Evolutionary conservation across 2,888 invertebrate genomes (phyloP).

Genomic region (Agrenia bidenticulata): DNA sequence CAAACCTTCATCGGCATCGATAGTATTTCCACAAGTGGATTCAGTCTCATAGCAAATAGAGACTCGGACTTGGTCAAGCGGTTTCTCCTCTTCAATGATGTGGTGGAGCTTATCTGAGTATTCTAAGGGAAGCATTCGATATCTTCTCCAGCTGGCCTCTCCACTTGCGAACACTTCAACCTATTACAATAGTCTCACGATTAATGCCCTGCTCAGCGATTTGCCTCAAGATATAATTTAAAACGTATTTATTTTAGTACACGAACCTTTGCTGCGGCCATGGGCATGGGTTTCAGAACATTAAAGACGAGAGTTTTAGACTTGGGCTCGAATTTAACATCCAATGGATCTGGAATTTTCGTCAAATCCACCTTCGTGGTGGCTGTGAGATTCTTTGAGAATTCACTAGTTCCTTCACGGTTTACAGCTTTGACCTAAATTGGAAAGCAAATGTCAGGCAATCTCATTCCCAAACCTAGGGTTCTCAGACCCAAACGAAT

Average conservation of each 20-base stretch:
- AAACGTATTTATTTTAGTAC: neutral
- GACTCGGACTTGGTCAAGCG: slow-evolving; percentile 64
- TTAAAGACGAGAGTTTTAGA: slow-evolving; percentile 75
- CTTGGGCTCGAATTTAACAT: slow-evolving; percentile 79
- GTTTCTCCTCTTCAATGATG: slow-evolving; percentile 60
- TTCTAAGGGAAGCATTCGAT: slow-evolving; percentile 57
- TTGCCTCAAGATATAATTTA: too few species aligned
- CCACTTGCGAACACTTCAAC: slow-evolving; percentile 57
- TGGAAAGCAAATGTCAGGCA: slow-evolving; percentile 22
- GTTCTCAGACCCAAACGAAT: neutral
- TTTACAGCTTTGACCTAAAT: slow-evolving; percentile 78
- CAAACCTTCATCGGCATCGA: slow-evolving; percentile 65
- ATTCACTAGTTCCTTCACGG: slow-evolving; percentile 82
- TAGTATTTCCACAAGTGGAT: slow-evolving; percentile 79
- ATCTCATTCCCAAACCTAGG: neutral
- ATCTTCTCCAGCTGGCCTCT: slow-evolving; percentile 68
- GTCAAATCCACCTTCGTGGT: slow-evolving; percentile 77
- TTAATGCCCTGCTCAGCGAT: too few species aligned
- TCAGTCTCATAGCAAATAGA: slow-evolving; percentile 79
- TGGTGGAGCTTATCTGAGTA: slow-evolving; percentile 61
- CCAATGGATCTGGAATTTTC: slow-evolving; percentile 71
- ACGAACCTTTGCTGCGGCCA: slow-evolving; percentile 49
- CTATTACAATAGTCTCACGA: slow-evolving; percentile 15
- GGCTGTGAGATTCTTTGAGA: slow-evolving; percentile 78
- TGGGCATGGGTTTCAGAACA: slow-evolving; percentile 57